Base-by-base conservation (phyloP, 2,113 vertebrate species). In the Lophotis ruficrista region DNA sequence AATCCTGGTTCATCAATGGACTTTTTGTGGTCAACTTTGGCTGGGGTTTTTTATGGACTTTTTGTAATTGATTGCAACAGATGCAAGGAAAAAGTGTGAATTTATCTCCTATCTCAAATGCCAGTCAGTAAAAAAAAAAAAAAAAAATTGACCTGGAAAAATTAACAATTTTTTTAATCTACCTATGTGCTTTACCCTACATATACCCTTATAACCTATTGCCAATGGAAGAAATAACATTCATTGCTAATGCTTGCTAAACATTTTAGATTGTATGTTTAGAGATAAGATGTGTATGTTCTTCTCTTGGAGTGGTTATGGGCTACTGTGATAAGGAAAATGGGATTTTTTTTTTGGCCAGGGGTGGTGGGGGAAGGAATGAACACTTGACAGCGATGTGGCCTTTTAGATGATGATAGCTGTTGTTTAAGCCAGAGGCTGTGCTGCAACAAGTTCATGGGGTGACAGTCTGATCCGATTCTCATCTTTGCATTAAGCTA, bases 301-400 rank as follows among this genome's bases (percentile, higher is more conserved):
- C 10, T 77, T 56, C 16, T 85, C 19, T 35, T 76, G 31, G 38
- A 70, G 28, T 62, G 7, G 16, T 58, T 85, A 22, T 28, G 31
- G 17, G 31, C 35, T 21, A 61, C 18, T n/a, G 35, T 33, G 27
- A 14, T 33, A 30, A 1, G 7, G 22, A 68, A 79, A 72, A 37
- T 13, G 28, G 23, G 13, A 3, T 12, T 25, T 43, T 33, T 25
- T 50, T 30, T 77, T 0, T 2, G 4, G 6, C n/a, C n/a, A n/a
- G n/a, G n/a, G n/a, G n/a, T n/a, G n/a, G n/a, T n/a, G n/a, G n/a
- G n/a, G n/a, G n/a, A n/a, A n/a, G n/a, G n/a, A 78, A 53, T n/a
- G 45, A 73, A 19, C 37, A 76, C 22, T 24, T 47, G 22, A 6
- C 28, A 60, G 37, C 0, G 0, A 35, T 45, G 54, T 54, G 25